Base-by-base conservation (phyloP, 2,113 vertebrate genomes). In the Pycnonotus jocosus region DNA sequence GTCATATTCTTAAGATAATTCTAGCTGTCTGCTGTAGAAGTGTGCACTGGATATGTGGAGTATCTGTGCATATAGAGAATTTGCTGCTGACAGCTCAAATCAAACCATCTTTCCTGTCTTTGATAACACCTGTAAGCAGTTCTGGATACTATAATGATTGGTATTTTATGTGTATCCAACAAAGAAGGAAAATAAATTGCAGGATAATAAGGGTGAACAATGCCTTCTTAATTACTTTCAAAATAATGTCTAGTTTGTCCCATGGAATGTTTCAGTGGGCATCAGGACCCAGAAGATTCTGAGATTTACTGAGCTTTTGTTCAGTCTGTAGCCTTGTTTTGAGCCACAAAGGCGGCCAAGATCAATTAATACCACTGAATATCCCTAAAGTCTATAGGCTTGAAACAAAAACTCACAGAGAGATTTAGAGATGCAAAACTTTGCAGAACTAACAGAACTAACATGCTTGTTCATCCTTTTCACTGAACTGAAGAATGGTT, bases 41-140 rank as follows among this genome's bases (percentile, higher is more conserved):
- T 56, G 25, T 62, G 28, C 6, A 2, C 51, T 93, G 80, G 80
- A 4, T 95, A 93, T 33, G 11, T 73, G 62, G 27, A 42, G 80
- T 90, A 73, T 93, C 72, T 74, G 10, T 84, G 60, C 72, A 81
- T 45, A 37, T 0, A 90, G 54, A 88, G 42, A 90, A 48, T 71
- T 92, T 90, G 33, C 51, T 93, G 74, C 88, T 95, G 94, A 93
- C 94, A 95, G 71, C 64, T 93, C 35, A 14, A 95, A 50, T 81
- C 71, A 95, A 92, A 71, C 50, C 31, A 15, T 44, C 54, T 88
- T 78, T 62, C 33, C 31, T 54, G 18, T 61, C 68, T 95, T 90
- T 90, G 68, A 44, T 57, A 70, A 38, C 21, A 80, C 27, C 76
- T 88, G 50, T 50, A 78, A 90, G 56, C 38, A 81, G 28, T 35